Percentiles rank a stretch among this genome's conserved stretches.
These are phyloP conservation scores for Tricholauxania praeusta DNA, from an alignment of 2,888 invertebrate species.

Conservation along the genomic window DNA sequence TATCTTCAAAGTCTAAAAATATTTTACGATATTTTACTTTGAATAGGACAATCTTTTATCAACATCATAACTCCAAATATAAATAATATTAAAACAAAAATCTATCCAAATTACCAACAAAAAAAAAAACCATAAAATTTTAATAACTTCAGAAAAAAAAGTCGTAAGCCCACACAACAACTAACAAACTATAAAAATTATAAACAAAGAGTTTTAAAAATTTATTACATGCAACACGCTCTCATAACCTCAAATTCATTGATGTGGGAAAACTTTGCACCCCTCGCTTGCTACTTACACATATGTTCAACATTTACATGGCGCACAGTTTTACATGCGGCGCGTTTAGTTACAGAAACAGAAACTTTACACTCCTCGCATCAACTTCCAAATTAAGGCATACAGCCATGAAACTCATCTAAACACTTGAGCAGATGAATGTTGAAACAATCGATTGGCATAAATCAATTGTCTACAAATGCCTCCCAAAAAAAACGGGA, in stretches of 20 bases:
- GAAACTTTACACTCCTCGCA: background rate
- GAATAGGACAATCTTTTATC: too few species aligned
- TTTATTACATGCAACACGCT: constrained; percentile 22
- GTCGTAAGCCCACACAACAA: constrained; percentile 13
- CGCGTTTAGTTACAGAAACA: background rate
- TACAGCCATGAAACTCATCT: background rate
- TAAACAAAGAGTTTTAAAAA: constrained; percentile 19
- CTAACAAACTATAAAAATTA: constrained; percentile 13
- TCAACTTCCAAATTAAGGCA: background rate
- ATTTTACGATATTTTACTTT: too few species aligned
- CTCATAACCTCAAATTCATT: constrained; percentile 26
- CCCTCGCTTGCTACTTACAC: background rate
- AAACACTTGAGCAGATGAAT: constrained; percentile 19
- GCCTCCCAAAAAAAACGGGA: constrained; percentile 1
- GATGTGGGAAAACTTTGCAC: constrained; percentile 28
- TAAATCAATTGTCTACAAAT: constrained; percentile 47
- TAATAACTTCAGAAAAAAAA: too few species aligned
- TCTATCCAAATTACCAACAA: too few species aligned
- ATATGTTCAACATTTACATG: constrained; percentile 10
- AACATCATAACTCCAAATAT: too few species aligned
- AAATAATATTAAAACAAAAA: too few species aligned
- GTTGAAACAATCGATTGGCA: constrained; percentile 47
- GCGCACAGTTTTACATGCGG: background rate
- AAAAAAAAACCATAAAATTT: too few species aligned
- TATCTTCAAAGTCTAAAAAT: too few species aligned